Conservation (phyloP, 2,797 vertebrate species). For the Amniataba percoides region DNA sequence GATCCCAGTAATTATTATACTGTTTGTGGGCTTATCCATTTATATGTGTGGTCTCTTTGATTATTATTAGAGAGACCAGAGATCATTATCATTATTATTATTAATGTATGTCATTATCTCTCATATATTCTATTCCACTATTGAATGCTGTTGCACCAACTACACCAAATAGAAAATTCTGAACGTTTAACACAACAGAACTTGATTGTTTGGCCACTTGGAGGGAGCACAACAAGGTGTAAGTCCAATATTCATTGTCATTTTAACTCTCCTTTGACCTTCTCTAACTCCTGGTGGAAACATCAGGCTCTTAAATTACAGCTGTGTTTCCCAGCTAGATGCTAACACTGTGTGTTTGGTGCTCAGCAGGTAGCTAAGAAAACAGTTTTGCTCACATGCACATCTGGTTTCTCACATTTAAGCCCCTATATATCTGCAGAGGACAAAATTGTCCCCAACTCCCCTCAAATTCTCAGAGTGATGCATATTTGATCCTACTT, state of each 20-base stretch:
- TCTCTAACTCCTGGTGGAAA: constrained; percentile 12
- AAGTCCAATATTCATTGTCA: constrained; percentile 11
- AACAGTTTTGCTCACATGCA: background rate
- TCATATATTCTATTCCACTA: background rate
- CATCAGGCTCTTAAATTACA: background rate
- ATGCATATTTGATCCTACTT: constrained; percentile 37
- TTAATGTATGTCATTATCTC: background rate
- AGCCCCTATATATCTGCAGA: constrained; percentile 1
- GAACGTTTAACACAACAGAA: background rate
- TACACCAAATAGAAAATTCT: background rate
- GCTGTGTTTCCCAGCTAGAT: background rate
- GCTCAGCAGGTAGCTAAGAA: background rate
- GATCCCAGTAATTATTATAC: background rate
- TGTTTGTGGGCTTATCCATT: background rate
- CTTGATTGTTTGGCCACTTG: background rate
- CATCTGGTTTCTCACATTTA: constrained; percentile 6
- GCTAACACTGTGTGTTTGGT: background rate
- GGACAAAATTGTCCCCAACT: background rate
- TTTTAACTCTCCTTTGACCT: constrained; percentile 14
- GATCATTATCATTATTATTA: background rate
- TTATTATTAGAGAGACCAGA: no score
- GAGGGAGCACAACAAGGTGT: background rate
- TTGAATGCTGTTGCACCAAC: background rate
- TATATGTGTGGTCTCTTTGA: background rate
- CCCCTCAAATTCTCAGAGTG: constrained; percentile 3